A percentile compares a stretch with the other conserved stretches of the same genome.
Evolutionary conservation across 2,797 vertebrate species (phyloP).

Genomic region (Hyperoplus immaculatus): DNA sequence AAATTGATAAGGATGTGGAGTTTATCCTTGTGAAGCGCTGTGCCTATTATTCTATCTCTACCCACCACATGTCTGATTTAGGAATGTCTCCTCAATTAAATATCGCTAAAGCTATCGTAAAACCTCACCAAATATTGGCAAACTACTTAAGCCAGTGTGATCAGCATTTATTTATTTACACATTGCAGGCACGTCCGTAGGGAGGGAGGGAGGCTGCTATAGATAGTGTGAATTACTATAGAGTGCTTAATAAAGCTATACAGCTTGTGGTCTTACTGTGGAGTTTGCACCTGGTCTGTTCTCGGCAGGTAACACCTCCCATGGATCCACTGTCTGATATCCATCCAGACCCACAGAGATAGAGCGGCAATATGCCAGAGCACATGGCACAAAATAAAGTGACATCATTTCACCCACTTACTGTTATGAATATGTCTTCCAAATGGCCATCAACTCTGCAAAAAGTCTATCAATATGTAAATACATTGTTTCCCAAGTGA

Average conservation of each 20-base stretch:
- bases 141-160: constrained; percentile 25
- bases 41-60: constrained; percentile 6
- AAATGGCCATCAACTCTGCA: not conserved
- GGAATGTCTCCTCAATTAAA: constrained; percentile 32
- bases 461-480: not conserved
- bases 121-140: constrained; percentile 29
- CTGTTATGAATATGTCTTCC: constrained; percentile 7
- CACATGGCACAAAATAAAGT: constrained; percentile 53
- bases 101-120: constrained; percentile 24
- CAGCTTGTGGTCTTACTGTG: constrained; percentile 67
- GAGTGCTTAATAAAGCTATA: constrained; percentile 62
- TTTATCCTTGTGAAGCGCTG: not conserved
- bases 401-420: constrained; percentile 24
- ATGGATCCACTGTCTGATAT: constrained; percentile 64
- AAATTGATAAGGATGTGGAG: not conserved
- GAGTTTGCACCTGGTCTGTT: constrained; percentile 77
- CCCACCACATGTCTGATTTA: constrained; percentile 25
- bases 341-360: constrained; percentile 57
- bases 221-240: constrained; percentile 41
- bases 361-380: constrained; percentile 53
- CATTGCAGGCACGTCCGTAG: constrained; percentile 28
- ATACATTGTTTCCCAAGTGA: not conserved
- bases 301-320: constrained; percentile 72
- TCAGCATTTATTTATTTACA: constrained; percentile 52
- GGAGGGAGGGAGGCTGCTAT: not conserved